These are phyloP conservation scores for Dicrurus megarhynchus DNA, from an alignment of 2,113 vertebrate genomes.

Conservation along the genomic window DNA sequence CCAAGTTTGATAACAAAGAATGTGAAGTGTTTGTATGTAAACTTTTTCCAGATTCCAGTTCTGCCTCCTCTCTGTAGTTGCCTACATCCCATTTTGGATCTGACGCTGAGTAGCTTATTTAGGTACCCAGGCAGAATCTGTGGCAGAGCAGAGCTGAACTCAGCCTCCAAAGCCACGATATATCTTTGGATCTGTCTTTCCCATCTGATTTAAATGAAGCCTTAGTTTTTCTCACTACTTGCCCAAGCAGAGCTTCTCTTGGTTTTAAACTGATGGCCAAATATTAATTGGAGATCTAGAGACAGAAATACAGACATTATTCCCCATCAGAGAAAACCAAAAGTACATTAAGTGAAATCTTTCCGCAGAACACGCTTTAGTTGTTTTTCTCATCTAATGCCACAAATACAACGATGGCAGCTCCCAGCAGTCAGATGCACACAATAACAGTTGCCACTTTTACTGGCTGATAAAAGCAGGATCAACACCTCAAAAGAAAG, in stretches of 20 bases:
- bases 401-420: not conserved
- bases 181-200: not conserved
- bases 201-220: not conserved
- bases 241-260: not conserved
- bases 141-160: not conserved
- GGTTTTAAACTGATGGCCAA: not conserved
- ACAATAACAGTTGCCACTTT: not conserved
- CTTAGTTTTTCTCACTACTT: not conserved
- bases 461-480: not conserved
- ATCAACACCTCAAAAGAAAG: not conserved
- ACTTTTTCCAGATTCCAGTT: not conserved
- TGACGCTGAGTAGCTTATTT: not conserved
- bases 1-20: not conserved
- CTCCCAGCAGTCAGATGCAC: not conserved
- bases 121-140: not conserved
- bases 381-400: not conserved
- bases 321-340: not conserved
- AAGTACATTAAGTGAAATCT: not conserved
- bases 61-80: not conserved
- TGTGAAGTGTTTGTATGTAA: not conserved
- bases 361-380: not conserved
- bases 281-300: not conserved
- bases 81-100: not conserved
- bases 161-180: not conserved
- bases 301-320: not conserved